Conservation (phyloP, 2,888 invertebrate genomes). For the Ophion costatus region DNA sequence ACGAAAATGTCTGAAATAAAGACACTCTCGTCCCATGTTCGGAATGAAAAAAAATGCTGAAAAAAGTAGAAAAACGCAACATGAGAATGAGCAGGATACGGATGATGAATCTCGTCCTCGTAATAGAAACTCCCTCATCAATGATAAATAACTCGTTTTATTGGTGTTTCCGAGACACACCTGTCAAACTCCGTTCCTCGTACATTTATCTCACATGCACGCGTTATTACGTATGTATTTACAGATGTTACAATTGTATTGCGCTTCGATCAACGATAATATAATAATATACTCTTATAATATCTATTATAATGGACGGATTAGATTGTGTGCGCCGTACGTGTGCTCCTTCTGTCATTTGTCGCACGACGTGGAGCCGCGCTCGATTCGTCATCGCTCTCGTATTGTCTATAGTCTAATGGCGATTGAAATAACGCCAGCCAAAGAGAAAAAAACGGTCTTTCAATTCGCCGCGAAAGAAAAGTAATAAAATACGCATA, state of each 20-base stretch:
- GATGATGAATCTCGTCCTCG: neutral
- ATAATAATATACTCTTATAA: constrained; percentile 37
- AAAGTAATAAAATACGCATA: neutral
- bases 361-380: neutral
- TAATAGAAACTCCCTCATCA: constrained; percentile 27
- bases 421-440: neutral
- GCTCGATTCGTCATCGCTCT: neutral
- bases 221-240: constrained; percentile 55
- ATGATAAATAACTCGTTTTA: constrained; percentile 62
- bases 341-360: constrained; percentile 5
- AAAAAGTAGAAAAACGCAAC: neutral
- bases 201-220: constrained; percentile 51
- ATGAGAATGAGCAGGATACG: neutral
- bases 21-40: neutral
- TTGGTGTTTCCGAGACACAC: constrained; percentile 53
- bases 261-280: constrained; percentile 46
- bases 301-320: constrained; percentile 57
- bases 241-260: constrained; percentile 65
- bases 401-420: constrained; percentile 4
- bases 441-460: neutral
- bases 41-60: neutral
- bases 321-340: constrained; percentile 38
- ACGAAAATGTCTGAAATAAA: neutral
- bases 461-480: neutral
- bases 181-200: constrained; percentile 26